These are phyloP conservation scores for Protonibea diacanthus DNA, from an alignment of 2,797 vertebrate species.

Conservation along the genomic window DNA sequence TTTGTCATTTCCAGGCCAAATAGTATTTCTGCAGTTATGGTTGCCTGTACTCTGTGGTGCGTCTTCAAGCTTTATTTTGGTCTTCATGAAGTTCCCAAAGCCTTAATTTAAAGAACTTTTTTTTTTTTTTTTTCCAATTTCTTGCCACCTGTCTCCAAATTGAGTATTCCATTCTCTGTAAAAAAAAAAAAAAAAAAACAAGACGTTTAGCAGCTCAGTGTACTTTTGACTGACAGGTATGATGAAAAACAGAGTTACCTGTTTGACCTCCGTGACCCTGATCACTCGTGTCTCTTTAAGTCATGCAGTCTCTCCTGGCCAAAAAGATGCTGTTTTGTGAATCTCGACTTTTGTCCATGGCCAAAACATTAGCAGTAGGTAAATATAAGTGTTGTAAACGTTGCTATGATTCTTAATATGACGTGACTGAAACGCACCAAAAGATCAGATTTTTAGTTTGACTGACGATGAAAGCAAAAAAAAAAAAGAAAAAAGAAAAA, in stretches of 20 bases:
- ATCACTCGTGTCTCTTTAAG: background rate
- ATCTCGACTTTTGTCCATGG: conserved; percentile 4
- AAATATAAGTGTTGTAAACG: conserved; percentile 34
- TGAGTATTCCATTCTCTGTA: background rate
- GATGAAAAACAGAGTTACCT: background rate
- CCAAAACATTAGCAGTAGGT: conserved; percentile 16
- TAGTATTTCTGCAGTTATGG: background rate
- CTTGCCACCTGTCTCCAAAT: background rate
- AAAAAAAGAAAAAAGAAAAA: background rate
- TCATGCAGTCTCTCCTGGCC: background rate
- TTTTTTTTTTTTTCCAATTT: background rate
- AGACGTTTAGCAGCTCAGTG: background rate
- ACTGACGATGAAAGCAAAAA: conserved; percentile 53
- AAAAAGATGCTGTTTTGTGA: conserved; percentile 2
- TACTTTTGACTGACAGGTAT: background rate
- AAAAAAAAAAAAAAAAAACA: too few relatives aligned
- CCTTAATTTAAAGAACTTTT: conserved; percentile 3
- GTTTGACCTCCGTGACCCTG: conserved; percentile 4
- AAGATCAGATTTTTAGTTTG: conserved; percentile 26
- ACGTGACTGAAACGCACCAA: conserved; percentile 56
- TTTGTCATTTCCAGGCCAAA: background rate
- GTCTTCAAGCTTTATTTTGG: conserved; percentile 1
- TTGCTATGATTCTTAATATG: conserved; percentile 15
- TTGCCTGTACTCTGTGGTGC: background rate
- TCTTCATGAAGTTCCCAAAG: conserved; percentile 2